phyloP scores from a whole-genome alignment of 2,888 invertebrate genomes.

The Hydroisotoma schaefferi region DNA sequence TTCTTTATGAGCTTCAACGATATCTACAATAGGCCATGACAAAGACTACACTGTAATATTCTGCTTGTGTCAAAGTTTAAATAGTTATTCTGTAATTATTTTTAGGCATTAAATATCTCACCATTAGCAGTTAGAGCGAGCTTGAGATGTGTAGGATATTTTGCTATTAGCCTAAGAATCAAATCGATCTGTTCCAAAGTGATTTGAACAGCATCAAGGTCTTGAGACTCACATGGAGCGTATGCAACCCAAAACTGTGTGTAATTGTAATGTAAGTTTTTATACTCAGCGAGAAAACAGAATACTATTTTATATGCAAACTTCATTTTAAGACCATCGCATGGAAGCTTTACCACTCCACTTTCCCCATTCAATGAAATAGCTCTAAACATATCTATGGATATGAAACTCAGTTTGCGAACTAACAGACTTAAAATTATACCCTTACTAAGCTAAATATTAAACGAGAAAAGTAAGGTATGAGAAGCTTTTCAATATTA shows the following conservation, averaged over 20 bases:
- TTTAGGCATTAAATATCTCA: conserved; percentile 26
- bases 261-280: too few relatives aligned
- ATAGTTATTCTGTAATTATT: not conserved
- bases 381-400: too few relatives aligned
- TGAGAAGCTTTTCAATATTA: too few relatives aligned
- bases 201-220: conserved; percentile 64
- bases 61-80: not conserved
- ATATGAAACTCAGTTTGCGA: too few relatives aligned
- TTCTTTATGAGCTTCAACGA: conserved; percentile 54
- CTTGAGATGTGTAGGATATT: conserved; percentile 56
- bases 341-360: too few relatives aligned
- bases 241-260: conserved; percentile 62
- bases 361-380: too few relatives aligned
- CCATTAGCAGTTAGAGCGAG: conserved; percentile 58
- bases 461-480: too few relatives aligned
- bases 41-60: conserved; percentile 43
- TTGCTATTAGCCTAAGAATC: conserved; percentile 59
- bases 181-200: conserved; percentile 66
- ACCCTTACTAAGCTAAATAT: too few relatives aligned
- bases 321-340: too few relatives aligned
- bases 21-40: conserved; percentile 51
- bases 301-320: too few relatives aligned
- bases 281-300: too few relatives aligned
- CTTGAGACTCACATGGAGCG: conserved; percentile 63
- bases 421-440: too few relatives aligned